A percentile compares a stretch with the other conserved stretches of the same genome.
phyloP scores from a whole-genome alignment of 2,113 vertebrate genomes.

The Oryzias celebensis region DNA sequence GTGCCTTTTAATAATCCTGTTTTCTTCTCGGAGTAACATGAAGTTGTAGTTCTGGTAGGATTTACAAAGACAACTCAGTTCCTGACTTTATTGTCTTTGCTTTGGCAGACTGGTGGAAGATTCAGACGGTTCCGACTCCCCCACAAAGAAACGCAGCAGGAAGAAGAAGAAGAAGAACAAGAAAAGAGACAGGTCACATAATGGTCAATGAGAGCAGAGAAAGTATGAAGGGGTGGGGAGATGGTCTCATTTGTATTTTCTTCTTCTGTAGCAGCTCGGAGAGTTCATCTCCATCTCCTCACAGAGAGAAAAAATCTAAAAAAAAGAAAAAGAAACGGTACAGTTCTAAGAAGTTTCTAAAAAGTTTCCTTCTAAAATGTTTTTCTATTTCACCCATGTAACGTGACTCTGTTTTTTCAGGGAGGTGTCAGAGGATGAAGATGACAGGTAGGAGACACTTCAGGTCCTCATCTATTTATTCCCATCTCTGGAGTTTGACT shows the following conservation, averaged over 20 bases:
- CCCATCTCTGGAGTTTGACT: not conserved
- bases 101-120: slow-evolving; percentile 80
- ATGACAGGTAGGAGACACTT: slow-evolving; percentile 43
- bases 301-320: slow-evolving; percentile 81
- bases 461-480: too few relatives aligned
- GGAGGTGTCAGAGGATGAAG: slow-evolving; percentile 59
- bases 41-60: too few relatives aligned
- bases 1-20: not conserved
- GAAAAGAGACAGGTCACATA: slow-evolving; percentile 76
- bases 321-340: slow-evolving; percentile 88
- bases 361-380: rapidly evolving
- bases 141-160: slow-evolving; percentile 81
- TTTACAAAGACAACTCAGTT: too few relatives aligned
- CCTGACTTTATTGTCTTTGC: not conserved
- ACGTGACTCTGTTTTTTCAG: slow-evolving; percentile 49
- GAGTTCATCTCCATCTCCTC: slow-evolving; percentile 81
- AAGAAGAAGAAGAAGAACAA: slow-evolving; percentile 94
- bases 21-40: not conserved
- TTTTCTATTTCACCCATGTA: not conserved
- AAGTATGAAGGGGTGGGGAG: rapidly evolving
- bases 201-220: not conserved
- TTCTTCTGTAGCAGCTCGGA: slow-evolving; percentile 75
- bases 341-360: not conserved
- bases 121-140: slow-evolving; percentile 82
- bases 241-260: not conserved